phyloP scores from a whole-genome alignment of 2,888 invertebrate species.

The Omphaloscelis lunosa region DNA sequence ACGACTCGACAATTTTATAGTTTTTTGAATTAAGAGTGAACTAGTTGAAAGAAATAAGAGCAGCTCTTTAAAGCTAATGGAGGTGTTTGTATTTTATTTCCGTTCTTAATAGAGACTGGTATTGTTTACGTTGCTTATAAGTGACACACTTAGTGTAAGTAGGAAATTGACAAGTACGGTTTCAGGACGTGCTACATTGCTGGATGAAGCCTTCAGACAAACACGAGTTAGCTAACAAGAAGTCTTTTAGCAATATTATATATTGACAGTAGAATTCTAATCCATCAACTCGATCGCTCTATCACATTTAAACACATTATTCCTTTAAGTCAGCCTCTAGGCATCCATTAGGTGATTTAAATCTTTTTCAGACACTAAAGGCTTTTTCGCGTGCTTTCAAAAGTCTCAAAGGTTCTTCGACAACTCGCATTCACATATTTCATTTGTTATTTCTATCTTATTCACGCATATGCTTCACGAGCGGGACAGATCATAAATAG shows the following conservation, averaged over 20 bases:
- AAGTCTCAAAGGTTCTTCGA: slow-evolving; percentile 23
- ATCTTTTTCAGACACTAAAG: slow-evolving; percentile 36
- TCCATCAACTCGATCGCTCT: background rate
- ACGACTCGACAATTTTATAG: background rate
- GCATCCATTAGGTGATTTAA: slow-evolving; percentile 39
- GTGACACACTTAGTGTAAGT: background rate
- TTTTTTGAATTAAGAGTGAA: slow-evolving; percentile 3
- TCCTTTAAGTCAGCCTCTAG: slow-evolving; percentile 29
- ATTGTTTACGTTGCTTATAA: slow-evolving; percentile 7
- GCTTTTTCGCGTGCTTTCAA: slow-evolving; percentile 42
- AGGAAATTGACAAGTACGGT: background rate
- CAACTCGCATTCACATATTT: slow-evolving; percentile 6
- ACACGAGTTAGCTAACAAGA: slow-evolving; percentile 36
- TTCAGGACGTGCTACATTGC: background rate
- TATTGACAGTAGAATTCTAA: slow-evolving; percentile 8
- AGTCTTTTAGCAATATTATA: slow-evolving; percentile 1
- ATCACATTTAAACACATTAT: slow-evolving; percentile 26
- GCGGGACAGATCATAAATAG: background rate
- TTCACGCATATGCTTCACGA: background rate
- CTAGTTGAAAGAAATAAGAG: background rate
- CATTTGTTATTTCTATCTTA: background rate
- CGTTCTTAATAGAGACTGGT: background rate
- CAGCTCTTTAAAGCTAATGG: background rate
- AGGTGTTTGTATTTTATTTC: background rate
- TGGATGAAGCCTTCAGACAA: background rate